Base-by-base conservation (phyloP, 1,140 invertebrate species). In the Drosophila simulans region DNA sequence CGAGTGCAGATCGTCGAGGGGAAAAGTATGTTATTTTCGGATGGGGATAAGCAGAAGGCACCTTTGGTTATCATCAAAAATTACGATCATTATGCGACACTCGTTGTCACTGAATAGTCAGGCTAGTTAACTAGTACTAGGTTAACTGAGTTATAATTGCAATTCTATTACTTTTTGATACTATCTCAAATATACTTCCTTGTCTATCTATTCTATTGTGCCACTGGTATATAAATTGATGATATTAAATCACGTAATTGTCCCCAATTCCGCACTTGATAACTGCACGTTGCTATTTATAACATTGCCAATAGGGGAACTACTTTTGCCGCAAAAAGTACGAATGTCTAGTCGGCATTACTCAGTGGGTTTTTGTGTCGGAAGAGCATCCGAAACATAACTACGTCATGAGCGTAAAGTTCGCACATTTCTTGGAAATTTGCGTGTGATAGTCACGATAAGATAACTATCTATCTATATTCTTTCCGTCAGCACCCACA, bases 401-500 rank as follows among this genome's bases (percentile, higher is more conserved):
- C 55, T 80, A 86, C 83, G 79, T 86, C 83, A 86, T 68, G 42
- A 54, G 78, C 82, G 52, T 86, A 88, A 88, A 88, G 82, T 86
- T 86, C 83, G 78, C 60, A 75, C 57, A 57, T 68, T 82, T 78
- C 58, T 71, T 35, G 53, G 60, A 63, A 71, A 15, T 59, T 76
- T 88, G 22, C 39, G 51, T 64, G 35, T 49, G 56, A 73, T 62
- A 54, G 60, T 53, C 20, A 49, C 54, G 82, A 86, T 85, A 84
- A 77, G 58, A 40, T 37, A 74, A 78, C 74, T 63, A 22, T 55
- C 15, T 22, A 22, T 0, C 74, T 66, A 83, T 78, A 62, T 31
- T 57, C 0, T 8, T 3, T 7, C 22, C 22, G 22, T n/a, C 22
- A 27, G 80, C 80, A 80, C 72, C 76, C 81, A 85, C 65, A 54